Evolutionary conservation across 2,797 vertebrate species (phyloP).

Genomic region (Microchirus variegatus): DNA sequence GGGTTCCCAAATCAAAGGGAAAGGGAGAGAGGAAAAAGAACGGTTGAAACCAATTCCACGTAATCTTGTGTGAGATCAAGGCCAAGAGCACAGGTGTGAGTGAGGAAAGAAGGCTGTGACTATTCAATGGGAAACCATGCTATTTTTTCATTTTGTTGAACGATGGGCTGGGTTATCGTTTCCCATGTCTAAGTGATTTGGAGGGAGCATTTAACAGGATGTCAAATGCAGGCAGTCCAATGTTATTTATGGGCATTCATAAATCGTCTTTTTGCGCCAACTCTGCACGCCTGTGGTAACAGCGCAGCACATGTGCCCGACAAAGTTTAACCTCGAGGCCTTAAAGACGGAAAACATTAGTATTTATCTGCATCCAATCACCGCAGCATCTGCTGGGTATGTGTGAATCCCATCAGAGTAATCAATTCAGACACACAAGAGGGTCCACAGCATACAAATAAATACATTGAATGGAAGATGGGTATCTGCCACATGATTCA

Average conservation of each 20-base stretch:
- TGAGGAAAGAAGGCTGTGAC: not conserved
- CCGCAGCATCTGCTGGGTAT: constrained; percentile 5
- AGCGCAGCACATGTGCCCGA: constrained; percentile 19
- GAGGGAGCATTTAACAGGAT: constrained; percentile 23
- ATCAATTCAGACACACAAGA: no score
- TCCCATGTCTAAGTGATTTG: constrained; percentile 52
- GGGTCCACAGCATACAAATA: no score
- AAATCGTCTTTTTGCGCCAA: constrained; percentile 21
- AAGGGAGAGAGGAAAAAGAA: constrained; percentile 10
- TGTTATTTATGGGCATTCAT: constrained; percentile 42
- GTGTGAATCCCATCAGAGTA: not conserved
- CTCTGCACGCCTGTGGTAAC: constrained; percentile 9
- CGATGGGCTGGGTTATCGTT: constrained; percentile 33
- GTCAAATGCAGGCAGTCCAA: constrained; percentile 30
- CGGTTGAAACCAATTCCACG: constrained; percentile 8
- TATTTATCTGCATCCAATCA: constrained; percentile 2
- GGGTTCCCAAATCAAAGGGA: constrained; percentile 30
- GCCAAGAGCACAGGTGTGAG: constrained; percentile 13
- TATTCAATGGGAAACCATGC: constrained; percentile 26
- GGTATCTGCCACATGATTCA: no score
- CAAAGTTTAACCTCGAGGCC: not conserved
- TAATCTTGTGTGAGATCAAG: constrained; percentile 29
- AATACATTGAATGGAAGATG: no score
- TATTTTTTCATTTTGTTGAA: constrained; percentile 29
- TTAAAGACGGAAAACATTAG: not conserved